A percentile compares a stretch with the other conserved stretches of the same genome.
phyloP scores from a whole-genome alignment of 2,113 vertebrate species.

The Vulpes lagopus region DNA sequence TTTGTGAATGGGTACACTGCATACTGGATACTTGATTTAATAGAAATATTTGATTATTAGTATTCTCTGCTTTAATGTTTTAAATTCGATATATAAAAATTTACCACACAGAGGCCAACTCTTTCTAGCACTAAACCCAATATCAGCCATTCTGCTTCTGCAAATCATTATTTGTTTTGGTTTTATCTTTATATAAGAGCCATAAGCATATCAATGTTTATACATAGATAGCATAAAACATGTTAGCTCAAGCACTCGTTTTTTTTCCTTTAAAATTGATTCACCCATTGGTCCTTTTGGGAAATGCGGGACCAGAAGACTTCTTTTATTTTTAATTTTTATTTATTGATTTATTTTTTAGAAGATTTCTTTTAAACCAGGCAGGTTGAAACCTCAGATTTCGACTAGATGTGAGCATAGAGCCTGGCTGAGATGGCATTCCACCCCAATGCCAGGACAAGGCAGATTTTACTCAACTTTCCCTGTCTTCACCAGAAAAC shows the following conservation, averaged over 20 bases:
- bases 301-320: not conserved
- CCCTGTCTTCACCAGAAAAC: not conserved
- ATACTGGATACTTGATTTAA: not conserved
- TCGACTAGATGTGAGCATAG: not conserved
- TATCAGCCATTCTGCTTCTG: not conserved
- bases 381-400: not conserved
- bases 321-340: not conserved
- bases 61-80: conserved; percentile 4
- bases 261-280: not conserved
- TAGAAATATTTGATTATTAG: not conserved
- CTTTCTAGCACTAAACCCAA: not conserved
- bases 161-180: not conserved
- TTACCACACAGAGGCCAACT: not conserved
- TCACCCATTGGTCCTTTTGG: not conserved
- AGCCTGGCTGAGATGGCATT: not conserved
- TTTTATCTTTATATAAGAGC: conserved; percentile 9
- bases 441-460: not conserved
- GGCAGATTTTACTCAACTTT: not conserved
- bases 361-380: not conserved
- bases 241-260: not conserved
- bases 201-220: not conserved
- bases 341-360: too few relatives aligned
- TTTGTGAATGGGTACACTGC: not conserved
- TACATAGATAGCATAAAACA: not conserved
- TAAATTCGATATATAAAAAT: conserved; percentile 17